Conservation (phyloP, 2,113 vertebrate genomes). For the Plecotus auritus region DNA sequence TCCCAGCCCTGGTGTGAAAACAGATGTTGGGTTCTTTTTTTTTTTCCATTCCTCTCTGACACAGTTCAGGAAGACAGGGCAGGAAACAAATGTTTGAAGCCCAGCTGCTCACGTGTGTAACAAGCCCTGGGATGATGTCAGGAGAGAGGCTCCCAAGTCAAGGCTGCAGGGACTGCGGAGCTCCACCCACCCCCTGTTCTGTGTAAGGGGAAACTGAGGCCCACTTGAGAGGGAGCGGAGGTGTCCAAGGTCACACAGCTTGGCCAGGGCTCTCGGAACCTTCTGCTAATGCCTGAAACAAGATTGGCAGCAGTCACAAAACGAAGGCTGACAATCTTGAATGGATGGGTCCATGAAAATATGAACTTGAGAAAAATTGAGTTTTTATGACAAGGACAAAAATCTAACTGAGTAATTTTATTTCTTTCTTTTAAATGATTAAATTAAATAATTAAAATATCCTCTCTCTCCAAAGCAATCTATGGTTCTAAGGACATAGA, state of each 20-base stretch:
- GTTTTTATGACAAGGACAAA: not conserved
- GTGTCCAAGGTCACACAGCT: not conserved
- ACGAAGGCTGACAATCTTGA: not conserved
- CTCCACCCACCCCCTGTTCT: not conserved
- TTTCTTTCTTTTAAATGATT: not conserved
- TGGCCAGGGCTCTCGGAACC: not conserved
- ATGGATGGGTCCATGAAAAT: not conserved
- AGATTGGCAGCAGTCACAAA: not conserved
- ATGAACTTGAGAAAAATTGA: not conserved
- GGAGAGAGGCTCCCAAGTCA: not conserved
- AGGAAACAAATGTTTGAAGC: not conserved
- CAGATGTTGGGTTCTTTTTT: constrained; percentile 51
- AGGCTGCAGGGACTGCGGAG: not conserved
- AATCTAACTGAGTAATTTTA: not conserved
- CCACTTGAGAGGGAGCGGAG: not conserved
- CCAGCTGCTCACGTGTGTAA: not conserved
- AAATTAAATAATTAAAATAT: not conserved
- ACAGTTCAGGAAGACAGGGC: constrained; percentile 28
- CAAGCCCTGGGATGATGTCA: not conserved
- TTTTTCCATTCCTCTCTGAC: not conserved
- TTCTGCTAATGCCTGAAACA: not conserved
- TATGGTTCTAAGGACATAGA: not conserved
- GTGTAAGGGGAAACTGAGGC: not conserved
- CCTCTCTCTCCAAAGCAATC: not conserved
- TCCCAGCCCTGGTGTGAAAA: constrained; percentile 60